These are phyloP conservation scores for Hippasteria phrygiana DNA, from an alignment of 53 echinoderm and acorn worm genomes.

Conservation along the genomic window DNA sequence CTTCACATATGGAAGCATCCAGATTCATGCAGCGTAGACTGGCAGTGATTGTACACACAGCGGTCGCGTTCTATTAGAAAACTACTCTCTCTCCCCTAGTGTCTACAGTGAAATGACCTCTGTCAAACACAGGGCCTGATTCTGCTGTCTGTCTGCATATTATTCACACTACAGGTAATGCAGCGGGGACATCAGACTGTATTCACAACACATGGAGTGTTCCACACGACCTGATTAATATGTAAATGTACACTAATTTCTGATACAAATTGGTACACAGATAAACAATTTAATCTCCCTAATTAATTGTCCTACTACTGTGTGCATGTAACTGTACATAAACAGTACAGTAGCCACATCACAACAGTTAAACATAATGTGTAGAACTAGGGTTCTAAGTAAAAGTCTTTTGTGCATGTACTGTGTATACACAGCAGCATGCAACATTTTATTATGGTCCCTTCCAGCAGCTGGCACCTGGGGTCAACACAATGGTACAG, in stretches of 20 bases:
- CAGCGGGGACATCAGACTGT: neutral
- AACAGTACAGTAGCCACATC: neutral
- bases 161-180: neutral
- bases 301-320: no score
- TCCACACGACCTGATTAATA: conserved; percentile 9
- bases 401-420: conserved; percentile 11
- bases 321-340: neutral
- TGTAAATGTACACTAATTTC: neutral
- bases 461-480: conserved; percentile 27
- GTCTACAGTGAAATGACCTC: conserved; percentile 51
- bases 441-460: conserved; percentile 13
- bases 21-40: neutral
- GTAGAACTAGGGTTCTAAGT: neutral
- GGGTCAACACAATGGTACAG: conserved; percentile 50
- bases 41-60: neutral
- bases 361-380: neutral
- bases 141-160: neutral
- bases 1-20: conserved; percentile 50
- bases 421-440: neutral
- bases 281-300: no score
- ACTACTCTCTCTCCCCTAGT: neutral
- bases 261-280: no score
- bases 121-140: neutral
- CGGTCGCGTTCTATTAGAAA: neutral
- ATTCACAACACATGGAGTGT: conserved; percentile 4